A percentile compares a stretch with the other conserved stretches of the same genome.
These are phyloP conservation scores for Stenotaenia linearis DNA, from an alignment of 2,888 invertebrate genomes.

Conservation along the genomic window DNA sequence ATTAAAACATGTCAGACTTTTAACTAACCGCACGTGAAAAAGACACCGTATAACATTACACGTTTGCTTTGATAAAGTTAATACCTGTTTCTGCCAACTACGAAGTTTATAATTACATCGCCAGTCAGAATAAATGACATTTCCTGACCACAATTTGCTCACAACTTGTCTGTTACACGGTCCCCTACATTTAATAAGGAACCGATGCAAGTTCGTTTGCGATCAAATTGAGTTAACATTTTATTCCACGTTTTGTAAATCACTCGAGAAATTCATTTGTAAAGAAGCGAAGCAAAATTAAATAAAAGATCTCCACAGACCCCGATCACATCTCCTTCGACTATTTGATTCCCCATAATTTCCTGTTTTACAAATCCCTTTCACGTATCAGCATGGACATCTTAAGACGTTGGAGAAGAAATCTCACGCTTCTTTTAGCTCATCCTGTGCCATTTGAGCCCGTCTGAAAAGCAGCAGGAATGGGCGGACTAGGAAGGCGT, in stretches of 20 bases:
- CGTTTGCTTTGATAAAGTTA: neutral
- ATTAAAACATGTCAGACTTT: neutral
- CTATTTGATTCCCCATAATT: neutral
- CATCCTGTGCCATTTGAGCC: constrained; percentile 1
- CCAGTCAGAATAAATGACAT: neutral
- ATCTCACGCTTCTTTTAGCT: constrained; percentile 19
- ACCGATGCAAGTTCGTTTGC: neutral
- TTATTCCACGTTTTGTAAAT: neutral
- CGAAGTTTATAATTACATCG: constrained; percentile 2
- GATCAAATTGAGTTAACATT: neutral
- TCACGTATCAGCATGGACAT: constrained; percentile 12
- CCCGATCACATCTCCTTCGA: neutral
- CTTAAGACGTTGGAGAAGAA: constrained; percentile 5
- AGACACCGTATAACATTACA: neutral
- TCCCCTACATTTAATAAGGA: neutral
- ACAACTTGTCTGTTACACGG: neutral
- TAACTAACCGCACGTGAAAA: neutral
- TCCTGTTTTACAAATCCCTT: constrained; percentile 15
- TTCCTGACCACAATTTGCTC: neutral
- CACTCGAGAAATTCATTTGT: too few species aligned
- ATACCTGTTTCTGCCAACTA: neutral
- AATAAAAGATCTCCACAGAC: neutral
- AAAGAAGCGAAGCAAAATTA: neutral
- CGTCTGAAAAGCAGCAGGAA: constrained; percentile 13
- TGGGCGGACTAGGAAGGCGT: constrained; percentile 20